Conservation (phyloP, 2,113 vertebrate species). For the Indicator maculatus region DNA sequence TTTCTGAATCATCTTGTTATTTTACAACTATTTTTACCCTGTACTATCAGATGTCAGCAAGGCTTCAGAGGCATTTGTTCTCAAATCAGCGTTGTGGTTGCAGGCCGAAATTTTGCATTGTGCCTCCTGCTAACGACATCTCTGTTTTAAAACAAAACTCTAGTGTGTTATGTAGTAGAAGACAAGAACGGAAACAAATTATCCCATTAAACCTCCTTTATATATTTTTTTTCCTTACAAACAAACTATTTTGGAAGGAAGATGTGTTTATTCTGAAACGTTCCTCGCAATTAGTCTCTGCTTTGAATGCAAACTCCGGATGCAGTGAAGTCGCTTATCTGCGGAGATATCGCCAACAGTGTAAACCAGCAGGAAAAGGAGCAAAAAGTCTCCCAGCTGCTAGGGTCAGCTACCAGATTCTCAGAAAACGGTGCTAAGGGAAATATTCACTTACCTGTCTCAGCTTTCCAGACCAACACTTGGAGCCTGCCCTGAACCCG, state of each 20-base stretch:
- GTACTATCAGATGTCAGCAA: neutral
- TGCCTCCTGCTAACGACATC: neutral
- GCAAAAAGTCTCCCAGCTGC: neutral
- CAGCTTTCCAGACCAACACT: neutral
- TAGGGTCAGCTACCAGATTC: neutral
- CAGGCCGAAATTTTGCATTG: neutral
- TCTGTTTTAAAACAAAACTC: neutral
- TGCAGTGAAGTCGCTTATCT: slow-evolving; percentile 1
- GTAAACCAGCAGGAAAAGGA: neutral
- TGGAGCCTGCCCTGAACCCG: neutral
- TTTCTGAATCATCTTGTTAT: neutral
- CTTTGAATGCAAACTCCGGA: neutral
- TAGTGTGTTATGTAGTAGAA: neutral
- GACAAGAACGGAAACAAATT: neutral
- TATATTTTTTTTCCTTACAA: neutral
- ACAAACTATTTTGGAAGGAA: neutral
- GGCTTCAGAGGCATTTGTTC: neutral
- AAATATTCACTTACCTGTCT: neutral
- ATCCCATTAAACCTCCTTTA: neutral
- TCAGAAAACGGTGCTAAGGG: neutral
- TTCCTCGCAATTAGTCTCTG: neutral
- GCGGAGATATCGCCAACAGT: neutral
- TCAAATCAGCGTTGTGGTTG: neutral
- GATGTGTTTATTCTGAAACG: slow-evolving; percentile 35
- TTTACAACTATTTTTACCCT: neutral